phyloP scores from a whole-genome alignment of 2,888 invertebrate species.

The Salticus scenicus region DNA sequence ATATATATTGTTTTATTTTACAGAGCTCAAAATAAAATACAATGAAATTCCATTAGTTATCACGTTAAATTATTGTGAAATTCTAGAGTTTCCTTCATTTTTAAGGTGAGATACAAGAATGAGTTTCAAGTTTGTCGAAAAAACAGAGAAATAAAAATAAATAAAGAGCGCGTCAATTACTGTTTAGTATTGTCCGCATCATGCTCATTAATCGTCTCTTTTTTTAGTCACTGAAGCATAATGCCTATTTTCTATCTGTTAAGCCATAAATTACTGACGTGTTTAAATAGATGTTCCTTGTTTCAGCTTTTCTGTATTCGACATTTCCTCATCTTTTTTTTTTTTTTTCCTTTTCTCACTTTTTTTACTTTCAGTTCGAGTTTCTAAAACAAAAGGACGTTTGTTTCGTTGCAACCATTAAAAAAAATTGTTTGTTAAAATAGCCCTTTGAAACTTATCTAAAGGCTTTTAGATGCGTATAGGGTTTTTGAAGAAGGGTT shows the following conservation, averaged over 20 bases:
- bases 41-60: too few species aligned
- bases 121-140: too few species aligned
- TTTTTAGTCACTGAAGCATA: neutral
- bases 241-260: neutral
- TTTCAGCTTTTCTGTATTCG: neutral
- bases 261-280: neutral
- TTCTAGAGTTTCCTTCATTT: too few species aligned
- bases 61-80: too few species aligned
- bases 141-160: too few species aligned
- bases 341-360: neutral
- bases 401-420: constrained; percentile 32
- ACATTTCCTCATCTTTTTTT: neutral
- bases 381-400: constrained; percentile 32
- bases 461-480: neutral
- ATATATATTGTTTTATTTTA: too few species aligned
- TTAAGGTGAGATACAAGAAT: too few species aligned
- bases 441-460: constrained; percentile 29
- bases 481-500: neutral
- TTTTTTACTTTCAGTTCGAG: neutral
- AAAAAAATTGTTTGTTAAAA: constrained; percentile 39
- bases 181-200: too few species aligned
- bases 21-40: too few species aligned
- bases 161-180: too few species aligned
- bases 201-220: neutral
- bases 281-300: neutral